Conservation (phyloP, 2,113 vertebrate species). For the Lanius ludovicianus region DNA sequence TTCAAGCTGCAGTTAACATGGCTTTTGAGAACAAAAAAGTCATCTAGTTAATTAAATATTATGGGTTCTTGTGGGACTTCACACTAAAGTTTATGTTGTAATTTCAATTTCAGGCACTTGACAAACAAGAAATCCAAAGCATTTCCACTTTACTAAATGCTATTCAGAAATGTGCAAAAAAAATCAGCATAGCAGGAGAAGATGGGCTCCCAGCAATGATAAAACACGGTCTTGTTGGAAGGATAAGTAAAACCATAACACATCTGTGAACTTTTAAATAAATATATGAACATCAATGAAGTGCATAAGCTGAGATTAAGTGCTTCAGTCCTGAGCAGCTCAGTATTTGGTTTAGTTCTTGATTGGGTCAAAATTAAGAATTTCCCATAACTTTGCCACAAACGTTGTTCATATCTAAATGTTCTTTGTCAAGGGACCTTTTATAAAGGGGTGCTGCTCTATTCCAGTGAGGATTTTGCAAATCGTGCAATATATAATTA, state of each 20-base stretch:
- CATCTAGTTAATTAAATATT: not conserved
- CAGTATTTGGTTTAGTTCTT: not conserved
- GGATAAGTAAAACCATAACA: slow-evolving; percentile 84
- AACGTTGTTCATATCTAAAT: not conserved
- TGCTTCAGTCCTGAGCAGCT: not conserved
- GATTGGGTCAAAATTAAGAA: not conserved
- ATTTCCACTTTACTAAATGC: slow-evolving; percentile 75
- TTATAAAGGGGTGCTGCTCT: not conserved
- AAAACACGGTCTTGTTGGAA: slow-evolving; percentile 83
- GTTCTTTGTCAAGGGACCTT: not conserved
- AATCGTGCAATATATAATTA: not conserved
- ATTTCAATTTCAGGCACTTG: slow-evolving; percentile 81
- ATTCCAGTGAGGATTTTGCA: not conserved
- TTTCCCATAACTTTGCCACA: not conserved
- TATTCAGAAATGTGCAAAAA: slow-evolving; percentile 80
- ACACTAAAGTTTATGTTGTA: not conserved
- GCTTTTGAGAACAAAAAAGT: not conserved
- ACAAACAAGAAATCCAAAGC: slow-evolving; percentile 72
- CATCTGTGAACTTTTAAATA: not conserved
- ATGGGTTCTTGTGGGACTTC: not conserved
- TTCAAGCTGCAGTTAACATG: not conserved
- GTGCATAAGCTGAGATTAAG: not conserved
- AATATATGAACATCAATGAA: not conserved
- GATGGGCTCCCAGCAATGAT: slow-evolving; percentile 80
- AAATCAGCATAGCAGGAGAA: slow-evolving; percentile 78